phyloP scores from a whole-genome alignment of 2,797 vertebrate genomes.

The Argyrosomus regius region DNA sequence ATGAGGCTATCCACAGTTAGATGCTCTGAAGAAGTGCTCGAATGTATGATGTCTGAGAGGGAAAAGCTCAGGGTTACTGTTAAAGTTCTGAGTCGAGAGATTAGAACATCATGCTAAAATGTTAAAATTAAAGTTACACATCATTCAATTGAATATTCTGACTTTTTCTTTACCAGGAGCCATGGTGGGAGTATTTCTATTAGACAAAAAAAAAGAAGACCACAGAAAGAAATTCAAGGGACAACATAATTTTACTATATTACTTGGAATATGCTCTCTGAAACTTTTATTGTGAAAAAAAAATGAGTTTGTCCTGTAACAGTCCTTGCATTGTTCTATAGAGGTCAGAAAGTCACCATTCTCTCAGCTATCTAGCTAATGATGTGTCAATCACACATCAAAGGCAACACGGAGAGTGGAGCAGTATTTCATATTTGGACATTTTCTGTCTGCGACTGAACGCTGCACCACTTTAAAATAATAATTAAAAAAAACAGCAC shows the following conservation, averaged over 20 bases:
- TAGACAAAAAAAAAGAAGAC: not conserved
- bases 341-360: not conserved
- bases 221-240: not conserved
- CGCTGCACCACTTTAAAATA: not conserved
- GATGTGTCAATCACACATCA: slow-evolving; percentile 6
- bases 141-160: not conserved
- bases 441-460: not conserved
- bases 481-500: not conserved
- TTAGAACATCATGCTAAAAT: not conserved
- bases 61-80: not conserved
- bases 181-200: not conserved
- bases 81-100: not conserved
- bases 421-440: not conserved
- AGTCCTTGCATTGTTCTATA: slow-evolving; percentile 11
- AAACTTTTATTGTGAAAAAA: not conserved
- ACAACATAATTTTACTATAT: not conserved
- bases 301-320: not conserved
- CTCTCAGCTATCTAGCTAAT: not conserved
- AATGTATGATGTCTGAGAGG: slow-evolving; percentile 4
- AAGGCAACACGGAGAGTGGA: not conserved
- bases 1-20: not conserved
- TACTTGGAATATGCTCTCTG: not conserved
- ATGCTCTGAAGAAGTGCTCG: not conserved
- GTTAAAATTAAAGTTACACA: not conserved
- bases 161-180: not conserved